These are phyloP conservation scores for Pangasianodon hypophthalmus DNA, from an alignment of 2,113 vertebrate species.

Conservation along the genomic window DNA sequence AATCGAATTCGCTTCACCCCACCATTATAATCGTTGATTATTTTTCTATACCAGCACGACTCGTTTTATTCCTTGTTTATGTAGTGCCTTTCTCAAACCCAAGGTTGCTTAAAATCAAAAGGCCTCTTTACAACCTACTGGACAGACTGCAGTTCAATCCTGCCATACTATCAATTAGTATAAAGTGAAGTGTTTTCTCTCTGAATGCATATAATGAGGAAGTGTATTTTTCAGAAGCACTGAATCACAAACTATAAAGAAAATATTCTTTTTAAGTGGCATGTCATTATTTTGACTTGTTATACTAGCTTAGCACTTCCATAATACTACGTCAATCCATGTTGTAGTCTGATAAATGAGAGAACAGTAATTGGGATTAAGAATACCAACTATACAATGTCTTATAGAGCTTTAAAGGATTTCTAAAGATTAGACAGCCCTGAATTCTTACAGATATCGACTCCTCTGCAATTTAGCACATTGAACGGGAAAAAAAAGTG, in stretches of 20 bases:
- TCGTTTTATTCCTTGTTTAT: too few relatives aligned
- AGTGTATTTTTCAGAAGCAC: background rate
- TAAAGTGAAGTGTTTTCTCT: background rate
- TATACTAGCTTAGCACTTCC: background rate
- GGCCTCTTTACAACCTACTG: background rate
- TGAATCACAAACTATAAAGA: background rate
- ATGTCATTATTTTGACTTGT: background rate
- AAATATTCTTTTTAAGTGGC: background rate
- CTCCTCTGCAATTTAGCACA: constrained; percentile 28
- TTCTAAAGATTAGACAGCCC: background rate
- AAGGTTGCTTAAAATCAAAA: background rate
- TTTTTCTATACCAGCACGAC: background rate
- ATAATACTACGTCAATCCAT: background rate
- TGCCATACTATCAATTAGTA: background rate
- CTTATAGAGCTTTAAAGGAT: constrained; percentile 6
- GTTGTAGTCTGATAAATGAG: background rate
- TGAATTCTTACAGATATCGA: background rate
- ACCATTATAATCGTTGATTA: background rate
- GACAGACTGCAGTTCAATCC: background rate
- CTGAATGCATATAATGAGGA: background rate
- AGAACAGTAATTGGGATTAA: background rate
- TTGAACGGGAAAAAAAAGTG: background rate
- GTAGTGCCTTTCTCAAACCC: background rate
- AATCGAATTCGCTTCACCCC: background rate
- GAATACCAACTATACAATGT: background rate